Evolutionary conservation across 2,888 invertebrate genomes (phyloP), one percentile per base, ranked within the genome.

Genomic region (Melolontha melolontha): DNA sequence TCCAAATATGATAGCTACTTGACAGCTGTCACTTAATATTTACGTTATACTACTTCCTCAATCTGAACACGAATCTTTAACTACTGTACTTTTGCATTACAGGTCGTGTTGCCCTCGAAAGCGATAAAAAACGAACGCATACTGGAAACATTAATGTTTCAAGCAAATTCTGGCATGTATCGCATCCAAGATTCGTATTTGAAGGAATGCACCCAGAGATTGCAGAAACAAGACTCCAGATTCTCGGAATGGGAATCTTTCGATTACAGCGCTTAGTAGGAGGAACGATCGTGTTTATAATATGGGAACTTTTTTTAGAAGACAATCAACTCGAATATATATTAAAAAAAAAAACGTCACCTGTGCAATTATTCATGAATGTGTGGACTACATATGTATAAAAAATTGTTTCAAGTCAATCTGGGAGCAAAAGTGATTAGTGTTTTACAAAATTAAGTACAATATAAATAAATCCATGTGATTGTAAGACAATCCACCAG

Each of bases 121-220:
- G 94, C 95, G 52, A 94, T 96, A 77, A 94, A 93, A 82, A 95
- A 96, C 83, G 96, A 96, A 83, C 88, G 92, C 66, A 96, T 96
- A 75, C 86, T 96, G 79, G 95, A 96, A 82, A 96, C 96, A 4
- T 86, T 96, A 54, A 95, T 95, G 93, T 93, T 92, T 84, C 96
- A 96, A 84, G 96, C 96, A 62, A 95, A 95, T 83, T 91, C 94
- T 1, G 96, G 96, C 50, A 95, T 95, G 88, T 96, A 95, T 84
- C 88, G 95, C 69, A 93, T 96, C 81, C 94, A 95, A 80, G 95
- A 95, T 82, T 90, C 91, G 75, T 93, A 93, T 79, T 85, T 96
- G 78, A 93, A 94, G 83, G 95, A 93, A 75, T 96, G 94, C 82
- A 92, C 94, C 78, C 92, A 92, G 81, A 89, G 92, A 76, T 87